Evolutionary conservation across 2,888 invertebrate genomes (phyloP), one percentile per base, ranked within the genome.

Genomic region (Himalopsyche kuldschensis): DNA sequence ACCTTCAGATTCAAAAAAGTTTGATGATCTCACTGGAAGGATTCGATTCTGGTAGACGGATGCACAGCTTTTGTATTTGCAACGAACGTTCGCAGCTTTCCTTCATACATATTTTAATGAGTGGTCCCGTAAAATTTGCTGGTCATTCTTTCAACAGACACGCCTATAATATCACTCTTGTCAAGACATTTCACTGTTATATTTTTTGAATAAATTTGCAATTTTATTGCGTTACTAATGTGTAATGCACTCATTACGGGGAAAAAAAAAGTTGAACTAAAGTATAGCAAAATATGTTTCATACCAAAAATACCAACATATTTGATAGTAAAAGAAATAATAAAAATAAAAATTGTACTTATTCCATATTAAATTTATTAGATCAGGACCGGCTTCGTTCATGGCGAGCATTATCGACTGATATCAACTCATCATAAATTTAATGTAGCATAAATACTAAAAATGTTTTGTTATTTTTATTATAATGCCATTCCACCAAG

Each of bases 81-180:
- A 69, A 48, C 24, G 46, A 46, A 46, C 63, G 27, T 82, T 82
- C 80, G 78, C 84, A 84, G 84, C 84, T 84, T 84, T 84, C 80
- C 75, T 82, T 80, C 79, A 55, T 82, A 75, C 81, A 84, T 81
- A 84, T 81, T 80, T 80, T 80, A 84, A 81, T 83, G 85, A 85
- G 77, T 69, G 75, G 75, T 48, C 75, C 80, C 63, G 69, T 76
- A 80, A 82, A 80, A 75, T 77, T 80, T 48, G 78, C 78, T 35
- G 77, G 41, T 76, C 80, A 79, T 63, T 41, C 35, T 55, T 24
- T 32, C 30, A 41, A 47, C 27, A 46, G 75, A 75, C 41, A 75
- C 46, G 24, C 81, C 80, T 55, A 30, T 48, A 31, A 48, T 35
- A 76, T 76, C 76, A 76, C 41, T 76, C 76, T 32, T 76, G 69